Evolutionary conservation across 2,888 invertebrate genomes (phyloP).

Genomic region (Amiota mariae): DNA sequence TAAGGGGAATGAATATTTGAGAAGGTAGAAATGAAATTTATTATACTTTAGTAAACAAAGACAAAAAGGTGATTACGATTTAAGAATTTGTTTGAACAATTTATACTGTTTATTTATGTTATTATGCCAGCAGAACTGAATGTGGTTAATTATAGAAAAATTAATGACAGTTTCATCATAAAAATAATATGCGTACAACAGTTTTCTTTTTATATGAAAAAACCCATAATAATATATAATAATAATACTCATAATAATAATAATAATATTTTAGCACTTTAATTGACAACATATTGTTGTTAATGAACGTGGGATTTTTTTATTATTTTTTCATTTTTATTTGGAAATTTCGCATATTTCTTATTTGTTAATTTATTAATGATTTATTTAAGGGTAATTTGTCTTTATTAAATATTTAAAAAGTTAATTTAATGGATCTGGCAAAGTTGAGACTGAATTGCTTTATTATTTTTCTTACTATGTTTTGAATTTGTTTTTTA

Average conservation of each 20-base stretch:
- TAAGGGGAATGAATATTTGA: too few relatives aligned
- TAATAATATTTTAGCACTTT: background rate
- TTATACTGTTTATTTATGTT: conserved; percentile 12
- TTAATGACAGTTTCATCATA: background rate
- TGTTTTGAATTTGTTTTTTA: too few relatives aligned
- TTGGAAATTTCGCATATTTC: background rate
- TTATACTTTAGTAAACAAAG: too few relatives aligned
- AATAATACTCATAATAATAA: background rate
- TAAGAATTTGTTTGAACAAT: conserved; percentile 18
- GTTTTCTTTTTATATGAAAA: background rate
- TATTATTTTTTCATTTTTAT: background rate
- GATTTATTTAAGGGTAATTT: background rate
- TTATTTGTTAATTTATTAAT: conserved; percentile 4
- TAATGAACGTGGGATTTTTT: conserved; percentile 23
- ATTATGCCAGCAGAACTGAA: background rate
- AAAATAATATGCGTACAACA: background rate
- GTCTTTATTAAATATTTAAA: background rate
- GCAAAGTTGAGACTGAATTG: too few relatives aligned
- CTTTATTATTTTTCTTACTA: too few relatives aligned
- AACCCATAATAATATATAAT: too few relatives aligned
- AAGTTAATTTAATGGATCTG: background rate
- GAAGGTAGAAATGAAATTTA: too few relatives aligned
- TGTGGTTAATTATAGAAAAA: conserved; percentile 4
- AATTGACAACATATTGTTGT: conserved; percentile 6
- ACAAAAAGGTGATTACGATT: too few relatives aligned